Evolutionary conservation across 2,888 invertebrate genomes (phyloP), one percentile per base, ranked within the genome.

Genomic region (Amphimallon solstitiale): DNA sequence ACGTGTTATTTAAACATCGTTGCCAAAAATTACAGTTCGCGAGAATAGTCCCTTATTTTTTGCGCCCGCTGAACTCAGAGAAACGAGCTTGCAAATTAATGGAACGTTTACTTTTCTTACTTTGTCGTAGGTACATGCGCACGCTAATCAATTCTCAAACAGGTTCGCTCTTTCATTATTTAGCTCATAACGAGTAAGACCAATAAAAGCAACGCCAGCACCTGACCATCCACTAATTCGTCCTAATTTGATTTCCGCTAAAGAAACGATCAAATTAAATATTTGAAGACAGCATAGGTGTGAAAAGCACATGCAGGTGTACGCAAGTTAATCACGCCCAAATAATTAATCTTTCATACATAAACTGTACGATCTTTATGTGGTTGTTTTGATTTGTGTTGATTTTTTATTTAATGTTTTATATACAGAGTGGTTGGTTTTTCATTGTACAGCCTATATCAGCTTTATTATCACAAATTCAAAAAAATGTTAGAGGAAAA

Each of bases 241-340:
- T 63, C 45, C 63, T 63, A 63, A 63, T 63, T 63, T 54, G 52
- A 63, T 63, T 63, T 63, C 52, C 52, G 45, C 34, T 63, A 63
- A 63, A 63, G 63, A 54, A 54, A 63, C 52, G 43, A 51, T 63
- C 45, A 45, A 43, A 45, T 52, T 54, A 63, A 63, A 63, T 63
- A 63, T 63, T 63, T 63, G 54, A 63, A n/a, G 35, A 52, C 52
- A 43, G 54, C 35, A 35, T 63, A 63, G 52, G 63, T 63, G 63
- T 54, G 63, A 63, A 63, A 63, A 63, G 63, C 43, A 54, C 40
- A 54, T 56, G 56, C 56, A 56, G 56, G 40, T 56, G 56, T 56
- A 56, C 56, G 56, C 56, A 56, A 40, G 23, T 40, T 40, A 56
- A 56, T 56, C 56, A 56, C 56, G 56, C 40, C 40, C 40, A 56